Evolutionary conservation across 2,797 vertebrate species (phyloP), one percentile per base, ranked within the genome.

Genomic region (Labroides dimidiatus): DNA sequence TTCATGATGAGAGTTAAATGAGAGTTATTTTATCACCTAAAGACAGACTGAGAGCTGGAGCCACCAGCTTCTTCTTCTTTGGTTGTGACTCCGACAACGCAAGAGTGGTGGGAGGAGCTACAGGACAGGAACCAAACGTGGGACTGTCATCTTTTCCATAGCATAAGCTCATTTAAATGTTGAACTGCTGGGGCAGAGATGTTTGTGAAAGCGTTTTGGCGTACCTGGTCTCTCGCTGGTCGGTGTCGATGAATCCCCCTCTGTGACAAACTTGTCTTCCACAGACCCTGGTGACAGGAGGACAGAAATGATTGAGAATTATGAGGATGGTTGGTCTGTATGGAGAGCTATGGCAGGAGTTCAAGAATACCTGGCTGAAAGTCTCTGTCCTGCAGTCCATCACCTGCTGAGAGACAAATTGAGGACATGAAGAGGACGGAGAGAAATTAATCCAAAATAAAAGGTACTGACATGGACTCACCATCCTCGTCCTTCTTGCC

Each of bases 21-120:
- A 27, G 24, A 27, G 30, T 33, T 33, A 1, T 33, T 33, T 33
- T 33, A 33, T 33, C 58, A 91, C 92, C 93, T 70, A 94, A 75
- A 0, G 89, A 91, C 50, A 95, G 85, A 19, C 74, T 92, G 71
- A 96, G 82, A 1, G 86, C 81, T 0, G 94, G 95, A 0, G 93
- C 95, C 3, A 88, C 76, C 41, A 97, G 91, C 58, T 92, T 95
- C 81, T 88, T 95, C 78, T 90, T 92, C 73, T 59, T 88, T 11
- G 64, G 85, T 36, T 59, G 83, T 0, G 81, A 85, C 7, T 85
- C 89, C 0, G 90, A 86, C 39, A 95, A 56, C 17, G 88, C 67
- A 79, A 95, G 79, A 2, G 88, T 94, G 67, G 53, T 91, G 55
- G 93, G 92, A 20, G 90, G 89, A 3, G 75, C 94, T 94, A 77